These are phyloP conservation scores for Flabesymbios commensalis DNA, from an alignment of 2,888 invertebrate genomes.

Conservation along the genomic window DNA sequence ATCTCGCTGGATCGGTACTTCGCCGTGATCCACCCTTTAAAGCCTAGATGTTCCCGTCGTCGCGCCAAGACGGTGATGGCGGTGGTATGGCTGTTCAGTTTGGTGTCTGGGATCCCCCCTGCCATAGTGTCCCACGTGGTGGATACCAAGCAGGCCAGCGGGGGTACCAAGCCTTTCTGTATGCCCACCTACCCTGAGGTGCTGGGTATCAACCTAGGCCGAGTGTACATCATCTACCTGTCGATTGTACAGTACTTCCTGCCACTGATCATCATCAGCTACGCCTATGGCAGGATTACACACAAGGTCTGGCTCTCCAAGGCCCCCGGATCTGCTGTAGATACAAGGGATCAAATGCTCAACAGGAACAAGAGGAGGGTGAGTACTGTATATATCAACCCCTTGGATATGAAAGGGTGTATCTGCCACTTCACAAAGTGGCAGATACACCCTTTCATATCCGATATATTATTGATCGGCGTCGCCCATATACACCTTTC, in stretches of 20 bases:
- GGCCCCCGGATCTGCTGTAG: slow-evolving; percentile 79
- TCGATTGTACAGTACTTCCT: slow-evolving; percentile 71
- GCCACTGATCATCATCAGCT: slow-evolving; percentile 80
- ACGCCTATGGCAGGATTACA: slow-evolving; percentile 81
- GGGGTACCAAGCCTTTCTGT: slow-evolving; percentile 51
- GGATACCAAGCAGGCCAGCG: background rate
- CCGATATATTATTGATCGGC: no score
- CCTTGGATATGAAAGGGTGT: no score
- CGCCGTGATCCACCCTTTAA: slow-evolving; percentile 63
- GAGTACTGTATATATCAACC: no score
- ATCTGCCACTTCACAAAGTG: no score
- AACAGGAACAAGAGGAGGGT: slow-evolving; percentile 84
- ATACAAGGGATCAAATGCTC: slow-evolving; percentile 77
- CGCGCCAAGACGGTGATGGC: slow-evolving; percentile 75
- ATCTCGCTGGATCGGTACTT: slow-evolving; percentile 83
- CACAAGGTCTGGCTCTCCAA: slow-evolving; percentile 78
- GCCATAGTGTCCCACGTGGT: slow-evolving; percentile 54
- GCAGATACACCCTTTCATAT: no score
- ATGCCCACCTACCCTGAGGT: slow-evolving; percentile 37
- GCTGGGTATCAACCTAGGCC: slow-evolving; percentile 42
- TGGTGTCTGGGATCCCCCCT: slow-evolving; percentile 69
- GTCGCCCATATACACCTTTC: no score
- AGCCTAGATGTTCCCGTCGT: slow-evolving; percentile 72
- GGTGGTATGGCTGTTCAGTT: slow-evolving; percentile 75
- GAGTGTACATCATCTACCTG: slow-evolving; percentile 57